Base-by-base conservation (phyloP, 2,113 vertebrate species). In the Xiphophorus hellerii region DNA sequence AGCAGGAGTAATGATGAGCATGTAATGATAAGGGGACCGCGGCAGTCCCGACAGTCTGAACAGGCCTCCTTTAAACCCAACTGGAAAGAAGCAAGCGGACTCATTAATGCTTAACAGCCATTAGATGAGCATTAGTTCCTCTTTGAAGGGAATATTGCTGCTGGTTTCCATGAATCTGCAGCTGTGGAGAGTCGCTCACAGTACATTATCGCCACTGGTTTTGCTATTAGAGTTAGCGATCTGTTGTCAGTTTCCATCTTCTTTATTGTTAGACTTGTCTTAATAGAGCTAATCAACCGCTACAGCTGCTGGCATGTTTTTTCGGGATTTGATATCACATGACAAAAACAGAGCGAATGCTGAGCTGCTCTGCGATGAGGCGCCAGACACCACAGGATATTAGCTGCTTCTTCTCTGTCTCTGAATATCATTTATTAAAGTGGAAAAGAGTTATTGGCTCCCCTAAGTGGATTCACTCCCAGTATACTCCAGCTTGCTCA, bases 1-100 rank as follows among this genome's bases (percentile, higher is more conserved):
- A 93, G 90, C 86, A 88, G 88, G 74, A 89, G 87, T 90, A 86
- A 91, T 91, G 91, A 92, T 93, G 86, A 92, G 88, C 88, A 85
- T 90, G 90, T 89, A 90, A 92, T 90, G 91, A 92, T 92, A 91
- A 90, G 79, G 86, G 86, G 88, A 88, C 89, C 88, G 77, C 79
- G 70, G 89, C 87, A 76, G 83, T 88, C 85, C 83, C 84, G 78
- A 77, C 66, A 87, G 90, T 87, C 89, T 80, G 82, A 92, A 90
- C 90, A 90, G 89, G 82, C 84, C 85, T 83, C 69, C 80, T 78
- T 80, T 87, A 83, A 91, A 91, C 84, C 83, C 77, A 20, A 74
- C 86, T 87, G 85, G 76, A 90, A 82, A 89, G 82, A 82, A 77
- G 81, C 80, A 76, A 69, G 82, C 87, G 80, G 88, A 89, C 89